These are phyloP conservation scores for Lochmaea capreae DNA, from an alignment of 2,888 invertebrate species.

Conservation along the genomic window DNA sequence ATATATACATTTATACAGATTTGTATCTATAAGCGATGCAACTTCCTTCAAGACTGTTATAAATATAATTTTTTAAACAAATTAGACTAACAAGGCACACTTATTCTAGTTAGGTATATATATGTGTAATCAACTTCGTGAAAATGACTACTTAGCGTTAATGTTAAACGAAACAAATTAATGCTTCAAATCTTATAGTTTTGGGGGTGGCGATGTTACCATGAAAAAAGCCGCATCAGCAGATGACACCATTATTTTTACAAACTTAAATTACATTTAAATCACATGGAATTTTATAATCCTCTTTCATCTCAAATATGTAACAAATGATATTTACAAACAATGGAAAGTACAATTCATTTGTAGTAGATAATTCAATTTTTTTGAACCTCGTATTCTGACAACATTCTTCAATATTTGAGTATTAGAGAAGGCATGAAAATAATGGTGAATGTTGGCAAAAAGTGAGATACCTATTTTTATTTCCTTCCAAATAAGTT, in stretches of 20 bases:
- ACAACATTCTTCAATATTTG: not conserved
- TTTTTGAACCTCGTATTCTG: not conserved
- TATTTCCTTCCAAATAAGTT: too few species aligned
- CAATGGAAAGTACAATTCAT: constrained; percentile 23
- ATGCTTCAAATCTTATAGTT: not conserved
- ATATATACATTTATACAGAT: constrained; percentile 31
- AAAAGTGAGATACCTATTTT: not conserved
- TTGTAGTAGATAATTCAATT: constrained; percentile 25
- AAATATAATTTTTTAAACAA: constrained; percentile 12
- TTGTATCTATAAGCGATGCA: constrained; percentile 6
- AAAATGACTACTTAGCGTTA: not conserved
- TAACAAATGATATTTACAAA: constrained; percentile 36
- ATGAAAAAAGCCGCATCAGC: constrained; percentile 2
- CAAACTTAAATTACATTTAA: constrained; percentile 28
- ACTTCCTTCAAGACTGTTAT: not conserved
- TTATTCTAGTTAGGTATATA: constrained; percentile 20
- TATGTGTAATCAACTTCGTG: not conserved
- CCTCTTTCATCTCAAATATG: constrained; percentile 22
- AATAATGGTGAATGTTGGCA: not conserved
- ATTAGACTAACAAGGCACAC: constrained; percentile 32
- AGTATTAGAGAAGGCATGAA: not conserved
- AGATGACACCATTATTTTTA: constrained; percentile 9
- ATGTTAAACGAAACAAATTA: not conserved
- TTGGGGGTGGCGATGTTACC: constrained; percentile 1
- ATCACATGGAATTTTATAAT: constrained; percentile 30